phyloP scores from a whole-genome alignment of 2,113 vertebrate species.

The Leptobrachium leishanense region DNA sequence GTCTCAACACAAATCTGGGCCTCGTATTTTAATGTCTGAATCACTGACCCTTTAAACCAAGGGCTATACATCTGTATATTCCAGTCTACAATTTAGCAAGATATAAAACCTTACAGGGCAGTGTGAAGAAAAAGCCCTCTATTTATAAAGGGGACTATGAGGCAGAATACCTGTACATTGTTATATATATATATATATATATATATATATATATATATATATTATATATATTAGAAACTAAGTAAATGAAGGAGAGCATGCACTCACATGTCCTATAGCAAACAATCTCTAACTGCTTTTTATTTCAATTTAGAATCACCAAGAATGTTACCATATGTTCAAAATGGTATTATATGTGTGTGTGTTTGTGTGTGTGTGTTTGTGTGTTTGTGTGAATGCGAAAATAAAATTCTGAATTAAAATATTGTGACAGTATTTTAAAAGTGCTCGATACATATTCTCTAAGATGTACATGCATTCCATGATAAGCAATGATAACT shows the following conservation, averaged over 20 bases:
- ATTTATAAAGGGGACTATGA: neutral
- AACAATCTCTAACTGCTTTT: too few relatives aligned
- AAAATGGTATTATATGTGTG: too few relatives aligned
- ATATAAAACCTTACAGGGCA: slow-evolving; percentile 7
- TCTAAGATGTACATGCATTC: neutral
- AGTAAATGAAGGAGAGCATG: too few relatives aligned
- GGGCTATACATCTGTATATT: slow-evolving; percentile 2
- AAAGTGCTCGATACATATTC: neutral
- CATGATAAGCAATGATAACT: neutral
- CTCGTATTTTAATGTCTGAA: neutral
- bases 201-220: neutral
- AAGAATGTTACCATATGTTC: too few relatives aligned
- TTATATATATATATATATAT: neutral
- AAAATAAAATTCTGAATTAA: too few relatives aligned
- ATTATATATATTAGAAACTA: neutral
- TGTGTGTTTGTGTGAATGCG: too few relatives aligned
- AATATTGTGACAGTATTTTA: too few relatives aligned
- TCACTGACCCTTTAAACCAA: slow-evolving; percentile 5
- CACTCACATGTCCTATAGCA: too few relatives aligned
- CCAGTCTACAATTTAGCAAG: neutral
- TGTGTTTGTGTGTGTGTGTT: too few relatives aligned
- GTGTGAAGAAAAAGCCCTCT: neutral
- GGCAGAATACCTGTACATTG: too few relatives aligned
- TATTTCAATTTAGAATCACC: too few relatives aligned
- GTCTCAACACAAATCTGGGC: neutral